Evolutionary conservation across 2,888 invertebrate genomes (phyloP).

Genomic region (Volucella inanis): DNA sequence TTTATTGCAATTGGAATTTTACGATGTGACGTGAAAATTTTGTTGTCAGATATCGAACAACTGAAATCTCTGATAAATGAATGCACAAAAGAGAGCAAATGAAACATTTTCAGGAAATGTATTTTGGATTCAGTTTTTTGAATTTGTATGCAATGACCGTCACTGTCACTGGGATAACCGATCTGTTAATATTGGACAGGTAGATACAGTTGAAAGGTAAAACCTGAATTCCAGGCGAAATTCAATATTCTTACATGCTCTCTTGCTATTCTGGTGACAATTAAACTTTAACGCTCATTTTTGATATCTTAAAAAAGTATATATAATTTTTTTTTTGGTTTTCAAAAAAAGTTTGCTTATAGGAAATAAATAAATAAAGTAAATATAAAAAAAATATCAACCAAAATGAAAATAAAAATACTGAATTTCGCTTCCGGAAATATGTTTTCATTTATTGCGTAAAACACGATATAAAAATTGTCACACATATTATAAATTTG

Average conservation of each 20-base stretch:
- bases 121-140: no score
- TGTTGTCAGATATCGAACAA: no score
- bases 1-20: no score
- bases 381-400: neutral
- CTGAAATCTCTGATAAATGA: no score
- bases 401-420: conserved; percentile 73
- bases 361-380: conserved; percentile 3
- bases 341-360: neutral
- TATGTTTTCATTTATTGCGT: conserved; percentile 51
- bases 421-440: conserved; percentile 75
- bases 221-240: conserved; percentile 55
- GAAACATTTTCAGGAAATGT: no score
- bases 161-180: no score
- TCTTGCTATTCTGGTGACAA: neutral
- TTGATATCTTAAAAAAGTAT: neutral
- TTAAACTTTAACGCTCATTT: conserved; percentile 1
- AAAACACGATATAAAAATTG: conserved; percentile 11
- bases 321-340: neutral
- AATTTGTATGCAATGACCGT: no score
- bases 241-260: conserved; percentile 61
- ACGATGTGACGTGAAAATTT: no score
- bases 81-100: no score
- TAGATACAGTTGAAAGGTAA: neutral
- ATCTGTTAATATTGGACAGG: no score
- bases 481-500: conserved; percentile 28